Conservation (phyloP, 92 coral and sea anemone species). For the Scolanthus callimorphus region DNA sequence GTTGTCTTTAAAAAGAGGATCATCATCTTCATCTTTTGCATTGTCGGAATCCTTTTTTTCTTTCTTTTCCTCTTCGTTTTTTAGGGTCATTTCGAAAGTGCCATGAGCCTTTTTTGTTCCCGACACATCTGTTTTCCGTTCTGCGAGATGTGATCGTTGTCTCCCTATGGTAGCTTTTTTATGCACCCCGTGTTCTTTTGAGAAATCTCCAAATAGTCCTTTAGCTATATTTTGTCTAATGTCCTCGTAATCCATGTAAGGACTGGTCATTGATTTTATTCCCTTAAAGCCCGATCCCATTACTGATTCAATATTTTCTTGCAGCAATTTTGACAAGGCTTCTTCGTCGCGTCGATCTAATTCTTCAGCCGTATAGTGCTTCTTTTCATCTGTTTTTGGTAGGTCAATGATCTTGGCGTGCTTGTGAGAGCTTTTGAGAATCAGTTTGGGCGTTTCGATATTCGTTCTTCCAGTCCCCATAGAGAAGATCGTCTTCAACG, state of each 20-base stretch:
- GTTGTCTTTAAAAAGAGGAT: neutral
- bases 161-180: neutral
- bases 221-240: no score
- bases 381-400: slow-evolving; percentile 14
- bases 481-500: slow-evolving; percentile 18
- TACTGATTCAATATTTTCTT: slow-evolving; percentile 2
- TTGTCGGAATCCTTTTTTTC: neutral
- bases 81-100: slow-evolving; percentile 11
- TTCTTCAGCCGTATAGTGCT: slow-evolving; percentile 7
- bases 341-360: slow-evolving; percentile 18
- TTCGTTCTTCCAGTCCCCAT: slow-evolving; percentile 16
- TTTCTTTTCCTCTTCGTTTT: neutral
- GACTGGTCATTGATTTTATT: neutral
- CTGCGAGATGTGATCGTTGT: neutral
- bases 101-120: slow-evolving; percentile 26
- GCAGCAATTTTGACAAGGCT: slow-evolving; percentile 8
- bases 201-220: neutral
- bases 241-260: neutral
- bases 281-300: slow-evolving; percentile 1
- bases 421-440: neutral
- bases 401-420: slow-evolving; percentile 1
- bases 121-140: neutral
- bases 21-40: neutral
- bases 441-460: neutral
- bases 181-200: neutral